Evolutionary conservation across 2,113 vertebrate species (phyloP).

Genomic region (Sitta europaea): DNA sequence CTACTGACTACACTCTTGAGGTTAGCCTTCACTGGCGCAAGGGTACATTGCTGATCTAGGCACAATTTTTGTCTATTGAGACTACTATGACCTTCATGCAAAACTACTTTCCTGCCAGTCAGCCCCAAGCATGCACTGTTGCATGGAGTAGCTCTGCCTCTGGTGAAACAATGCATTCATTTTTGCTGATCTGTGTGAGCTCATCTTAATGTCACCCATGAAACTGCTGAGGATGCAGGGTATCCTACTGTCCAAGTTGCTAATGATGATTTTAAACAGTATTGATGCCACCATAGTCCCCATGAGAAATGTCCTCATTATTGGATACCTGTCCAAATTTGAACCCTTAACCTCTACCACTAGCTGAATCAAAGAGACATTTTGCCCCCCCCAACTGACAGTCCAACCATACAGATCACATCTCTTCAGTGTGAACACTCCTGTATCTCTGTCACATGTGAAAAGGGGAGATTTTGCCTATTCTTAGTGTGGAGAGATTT

Average conservation of each 20-base stretch:
- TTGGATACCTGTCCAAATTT: not conserved
- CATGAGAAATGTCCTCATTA: not conserved
- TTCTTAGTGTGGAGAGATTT: not conserved
- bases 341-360: not conserved
- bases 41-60: not conserved
- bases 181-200: not conserved
- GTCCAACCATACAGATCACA: not conserved
- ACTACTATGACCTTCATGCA: not conserved
- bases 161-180: not conserved
- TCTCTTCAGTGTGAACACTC: not conserved
- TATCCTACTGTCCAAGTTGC: not conserved
- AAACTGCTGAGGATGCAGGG: not conserved
- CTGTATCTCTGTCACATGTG: not conserved
- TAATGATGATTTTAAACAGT: not conserved
- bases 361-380: not conserved
- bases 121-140: not conserved
- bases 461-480: not conserved
- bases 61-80: not conserved
- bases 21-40: not conserved
- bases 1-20: not conserved
- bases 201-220: not conserved
- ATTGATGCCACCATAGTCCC: not conserved
- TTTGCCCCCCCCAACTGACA: rapidly evolving
- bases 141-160: not conserved
- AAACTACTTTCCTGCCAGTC: not conserved